Conservation (phyloP, 2,797 vertebrate species). For the Anolis apletophallus region DNA sequence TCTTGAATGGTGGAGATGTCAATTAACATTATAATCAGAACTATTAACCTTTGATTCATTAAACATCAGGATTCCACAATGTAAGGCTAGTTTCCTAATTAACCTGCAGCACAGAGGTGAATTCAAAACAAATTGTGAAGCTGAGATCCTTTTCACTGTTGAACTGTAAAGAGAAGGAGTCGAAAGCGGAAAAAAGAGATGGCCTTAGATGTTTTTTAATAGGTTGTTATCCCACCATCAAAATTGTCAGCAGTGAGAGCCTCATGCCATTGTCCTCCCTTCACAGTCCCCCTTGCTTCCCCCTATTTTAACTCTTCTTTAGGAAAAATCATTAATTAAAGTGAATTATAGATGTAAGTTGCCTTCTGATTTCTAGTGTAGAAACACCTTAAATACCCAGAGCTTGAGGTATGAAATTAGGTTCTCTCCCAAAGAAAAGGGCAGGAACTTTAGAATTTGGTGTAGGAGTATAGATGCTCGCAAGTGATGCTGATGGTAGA, state of each 20-base stretch:
- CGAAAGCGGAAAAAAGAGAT: slow-evolving; percentile 14
- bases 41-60: slow-evolving; percentile 70
- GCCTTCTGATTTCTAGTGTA: too few relatives aligned
- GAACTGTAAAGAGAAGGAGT: slow-evolving; percentile 17
- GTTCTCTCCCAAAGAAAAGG: slow-evolving; percentile 15
- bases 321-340: too few relatives aligned
- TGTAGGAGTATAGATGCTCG: background rate
- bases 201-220: background rate
- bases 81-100: slow-evolving; percentile 63
- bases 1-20: slow-evolving; percentile 35
- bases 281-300: too few relatives aligned
- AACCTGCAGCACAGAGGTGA: slow-evolving; percentile 59
- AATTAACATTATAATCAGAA: slow-evolving; percentile 57
- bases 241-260: background rate
- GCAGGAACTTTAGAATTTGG: accelerated
- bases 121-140: slow-evolving; percentile 57
- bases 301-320: too few relatives aligned
- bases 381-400: background rate
- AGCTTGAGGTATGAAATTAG: background rate
- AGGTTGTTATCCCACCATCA: too few relatives aligned
- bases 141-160: background rate
- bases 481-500: background rate
- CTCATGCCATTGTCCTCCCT: too few relatives aligned
- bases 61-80: slow-evolving; percentile 59
- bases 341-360: too few relatives aligned